Conservation (phyloP, 2,113 vertebrate species). For the Pseudopipra pipra region DNA sequence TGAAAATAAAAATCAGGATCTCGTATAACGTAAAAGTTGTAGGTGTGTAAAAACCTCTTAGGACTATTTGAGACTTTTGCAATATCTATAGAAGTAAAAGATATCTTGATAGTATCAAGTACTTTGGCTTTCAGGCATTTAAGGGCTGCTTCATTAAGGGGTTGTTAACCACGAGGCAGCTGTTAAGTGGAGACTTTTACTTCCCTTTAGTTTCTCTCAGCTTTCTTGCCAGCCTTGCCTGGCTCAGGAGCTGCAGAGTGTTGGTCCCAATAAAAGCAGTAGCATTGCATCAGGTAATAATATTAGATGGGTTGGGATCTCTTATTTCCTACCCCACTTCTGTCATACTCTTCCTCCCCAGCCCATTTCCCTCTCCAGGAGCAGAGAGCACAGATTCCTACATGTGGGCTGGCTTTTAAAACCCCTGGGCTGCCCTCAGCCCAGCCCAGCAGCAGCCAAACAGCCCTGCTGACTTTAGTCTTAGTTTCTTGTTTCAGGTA, state of each 20-base stretch:
- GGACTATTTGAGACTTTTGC: background rate
- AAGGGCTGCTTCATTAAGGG: background rate
- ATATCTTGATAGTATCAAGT: background rate
- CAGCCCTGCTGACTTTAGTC: background rate
- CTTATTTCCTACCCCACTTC: background rate
- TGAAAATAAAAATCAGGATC: background rate
- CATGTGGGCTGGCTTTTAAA: background rate
- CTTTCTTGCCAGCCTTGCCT: background rate
- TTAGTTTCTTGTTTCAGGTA: background rate
- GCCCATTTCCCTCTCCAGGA: background rate
- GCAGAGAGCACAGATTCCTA: rapidly evolving
- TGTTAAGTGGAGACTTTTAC: background rate
- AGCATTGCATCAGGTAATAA: background rate
- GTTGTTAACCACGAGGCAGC: background rate
- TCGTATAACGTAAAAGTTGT: background rate
- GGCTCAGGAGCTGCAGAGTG: background rate
- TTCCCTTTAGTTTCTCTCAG: background rate
- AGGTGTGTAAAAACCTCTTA: background rate
- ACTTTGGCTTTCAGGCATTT: background rate
- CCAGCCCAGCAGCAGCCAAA: background rate
- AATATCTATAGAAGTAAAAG: background rate
- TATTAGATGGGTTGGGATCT: background rate
- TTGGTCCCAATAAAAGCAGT: background rate
- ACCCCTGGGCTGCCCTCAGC: background rate
- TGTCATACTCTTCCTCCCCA: background rate